Evolutionary conservation across 23 tunicate species (phyloP), one percentile per base, ranked within the genome.

Genomic region (Ascidia mentula): DNA sequence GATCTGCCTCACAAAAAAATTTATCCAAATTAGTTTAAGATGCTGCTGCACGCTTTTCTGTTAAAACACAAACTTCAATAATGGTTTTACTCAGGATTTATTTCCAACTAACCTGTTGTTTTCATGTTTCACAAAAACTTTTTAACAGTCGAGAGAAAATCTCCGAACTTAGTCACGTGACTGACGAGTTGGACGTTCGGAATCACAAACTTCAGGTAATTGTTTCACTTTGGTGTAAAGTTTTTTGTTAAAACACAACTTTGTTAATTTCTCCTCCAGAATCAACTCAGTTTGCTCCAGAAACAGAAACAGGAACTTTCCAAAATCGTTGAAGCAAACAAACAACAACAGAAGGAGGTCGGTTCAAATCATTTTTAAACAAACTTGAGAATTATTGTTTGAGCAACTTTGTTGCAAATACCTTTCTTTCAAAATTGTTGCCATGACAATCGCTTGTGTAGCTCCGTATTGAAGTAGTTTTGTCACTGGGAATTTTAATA

Each of bases 281-380:
- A 72, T 31, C 92, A 87, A 76, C 78, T 87, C 17, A 40, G 30
- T 37, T 45, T 69, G 4, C 36, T 87, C 17, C 82, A 87, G 45
- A 34, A 71, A 24, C 92, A 87, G 69, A 87, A 87, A 40, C 69
- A 20, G 40, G 92, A 87, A 70, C 40, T 87, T 28, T 86, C 82
- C 40, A 81, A 46, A 36, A 40, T 81, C 31, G 86, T 81, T 20
- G 38, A 80, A 40, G 31, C 77, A 0, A 39, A 28, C 22, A 42
- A 74, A 87, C 30, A 36, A 74, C 31, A 60, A 34, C 87, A 74
- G 73, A 74, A 74, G 75, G 33, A 74, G 73, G 87, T 82, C 20
- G 26, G 60, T 36, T 74, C 31, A 18, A 22, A 28, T 70, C 22
- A 20, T 74, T 74, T 75, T 0, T 30, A 35, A 31, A 70, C 18